Conservation (phyloP, 2,113 vertebrate genomes). For the Dermatemys mawii region DNA sequence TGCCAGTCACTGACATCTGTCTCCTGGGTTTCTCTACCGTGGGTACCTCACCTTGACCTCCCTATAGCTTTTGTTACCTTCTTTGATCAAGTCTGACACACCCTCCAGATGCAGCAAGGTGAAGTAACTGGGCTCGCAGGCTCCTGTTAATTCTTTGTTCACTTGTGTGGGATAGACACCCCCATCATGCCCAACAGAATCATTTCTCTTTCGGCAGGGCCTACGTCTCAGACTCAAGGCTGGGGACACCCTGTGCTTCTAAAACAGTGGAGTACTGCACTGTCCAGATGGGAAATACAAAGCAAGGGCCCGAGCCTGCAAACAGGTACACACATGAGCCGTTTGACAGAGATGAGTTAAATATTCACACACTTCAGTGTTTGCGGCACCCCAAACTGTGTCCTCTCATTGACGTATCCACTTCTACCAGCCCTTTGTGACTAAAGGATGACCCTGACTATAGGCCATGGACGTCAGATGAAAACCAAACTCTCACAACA, state of each 20-base stretch:
- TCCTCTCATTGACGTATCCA: accelerated
- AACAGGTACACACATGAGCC: accelerated
- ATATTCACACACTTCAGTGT: neutral
- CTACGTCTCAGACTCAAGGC: neutral
- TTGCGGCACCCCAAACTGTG: accelerated
- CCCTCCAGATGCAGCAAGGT: no score
- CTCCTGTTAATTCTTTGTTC: neutral
- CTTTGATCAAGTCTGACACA: neutral
- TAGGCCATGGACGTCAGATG: accelerated
- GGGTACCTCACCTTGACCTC: neutral
- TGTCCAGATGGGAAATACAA: neutral
- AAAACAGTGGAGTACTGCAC: accelerated
- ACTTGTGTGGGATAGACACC: neutral
- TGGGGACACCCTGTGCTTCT: neutral
- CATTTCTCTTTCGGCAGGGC: neutral
- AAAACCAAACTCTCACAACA: accelerated
- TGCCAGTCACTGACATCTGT: neutral
- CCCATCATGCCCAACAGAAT: neutral
- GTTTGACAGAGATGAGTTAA: neutral
- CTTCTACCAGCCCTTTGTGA: neutral
- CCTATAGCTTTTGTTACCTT: neutral
- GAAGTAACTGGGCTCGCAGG: neutral
- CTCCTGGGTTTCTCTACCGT: neutral
- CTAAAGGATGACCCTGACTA: neutral
- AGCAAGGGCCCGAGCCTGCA: neutral